Base-by-base conservation (phyloP, 1,140 invertebrate species). In the Stenopsyche tienmushanensis region DNA sequence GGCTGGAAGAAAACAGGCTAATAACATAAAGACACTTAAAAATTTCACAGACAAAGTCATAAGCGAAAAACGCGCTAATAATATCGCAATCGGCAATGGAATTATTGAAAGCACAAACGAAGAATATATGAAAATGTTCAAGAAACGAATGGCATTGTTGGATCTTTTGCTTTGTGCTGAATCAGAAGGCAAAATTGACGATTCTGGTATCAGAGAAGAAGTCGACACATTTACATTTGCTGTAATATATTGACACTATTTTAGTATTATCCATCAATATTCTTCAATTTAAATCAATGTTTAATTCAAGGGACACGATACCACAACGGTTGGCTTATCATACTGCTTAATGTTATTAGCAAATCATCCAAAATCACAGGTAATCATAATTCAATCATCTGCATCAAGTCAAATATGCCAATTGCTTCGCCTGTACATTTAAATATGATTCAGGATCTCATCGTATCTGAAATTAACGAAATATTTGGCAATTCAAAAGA, bases 101-200 rank as follows among this genome's bases (percentile, higher is more conserved):
- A n/a, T n/a, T n/a, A n/a, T n/a, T n/a, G 7, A 47, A 47, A 10
- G 17, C 9, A 10, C 8, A 10, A 34, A 34, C 5, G 5, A 7
- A 5, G 29, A 34, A 15, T 8, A 8, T 8, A 47, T 9, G 7
- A 47, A 34, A 34, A 34, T 34, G 29, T 76, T 75, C 24, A 87
- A 83, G 64, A 85, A 83, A 62, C 82, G 85, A 52, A 72, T 89
- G 9, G 90, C 92, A 3, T 91, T 96, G 79, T 76, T 96, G 13
- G 93, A 96, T 80, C 80, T 94, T 67, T 71, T 94, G 8, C 76
- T 94, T 39, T 64, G 83, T 71, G 82, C 82, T 13, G 82, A 84
- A 58, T 78, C 82, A 45, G 72, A 80, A 57, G 78, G 83, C n/a
- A 79, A 76, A 55, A 83, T 84, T 55, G 83, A 82, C 64, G 76